Evolutionary conservation across 2,113 vertebrate genomes (phyloP).

Genomic region (Platichthys flesus): DNA sequence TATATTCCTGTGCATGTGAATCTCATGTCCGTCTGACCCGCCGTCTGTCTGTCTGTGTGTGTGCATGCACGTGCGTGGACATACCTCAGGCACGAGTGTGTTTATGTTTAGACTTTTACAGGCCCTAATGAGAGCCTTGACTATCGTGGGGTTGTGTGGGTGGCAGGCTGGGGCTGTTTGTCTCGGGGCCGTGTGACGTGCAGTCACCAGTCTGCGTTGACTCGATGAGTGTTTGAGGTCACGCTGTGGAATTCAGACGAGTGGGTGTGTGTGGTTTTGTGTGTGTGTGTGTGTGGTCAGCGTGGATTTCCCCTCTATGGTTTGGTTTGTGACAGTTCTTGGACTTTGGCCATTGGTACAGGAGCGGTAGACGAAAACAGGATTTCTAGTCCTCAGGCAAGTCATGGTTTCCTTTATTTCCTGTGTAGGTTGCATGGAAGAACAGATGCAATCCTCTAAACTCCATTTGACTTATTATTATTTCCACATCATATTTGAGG

Average conservation of each 20-base stretch:
- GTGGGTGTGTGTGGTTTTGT: conserved; percentile 79
- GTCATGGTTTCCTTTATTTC: conserved; percentile 56
- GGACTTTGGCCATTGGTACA: conserved; percentile 48
- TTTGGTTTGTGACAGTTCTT: conserved; percentile 48
- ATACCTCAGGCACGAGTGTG: conserved; percentile 3
- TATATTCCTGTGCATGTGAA: neutral
- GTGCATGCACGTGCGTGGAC: conserved; percentile 9
- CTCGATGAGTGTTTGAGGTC: conserved; percentile 68
- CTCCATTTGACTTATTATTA: conserved; percentile 7
- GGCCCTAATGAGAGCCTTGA: conserved; percentile 55
- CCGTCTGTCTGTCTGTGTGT: neutral
- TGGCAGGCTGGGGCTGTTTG: conserved; percentile 40
- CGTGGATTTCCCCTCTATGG: conserved; percentile 68
- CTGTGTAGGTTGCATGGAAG: conserved; percentile 38
- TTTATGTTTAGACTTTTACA: conserved; percentile 51
- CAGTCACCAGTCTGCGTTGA: conserved; percentile 54
- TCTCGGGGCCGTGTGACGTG: conserved; percentile 24
- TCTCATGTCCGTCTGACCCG: neutral
- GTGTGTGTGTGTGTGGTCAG: conserved; percentile 74
- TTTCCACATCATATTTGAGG: conserved; percentile 14
- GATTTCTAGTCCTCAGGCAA: conserved; percentile 9
- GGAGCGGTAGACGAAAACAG: conserved; percentile 46
- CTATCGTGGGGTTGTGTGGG: conserved; percentile 44
- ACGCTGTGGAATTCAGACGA: conserved; percentile 80
- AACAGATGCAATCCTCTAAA: conserved; percentile 27